Percentiles rank a stretch among this genome's conserved stretches.
Evolutionary conservation across 1,140 invertebrate genomes (phyloP).

Genomic region (Eufriesea mexicana): DNA sequence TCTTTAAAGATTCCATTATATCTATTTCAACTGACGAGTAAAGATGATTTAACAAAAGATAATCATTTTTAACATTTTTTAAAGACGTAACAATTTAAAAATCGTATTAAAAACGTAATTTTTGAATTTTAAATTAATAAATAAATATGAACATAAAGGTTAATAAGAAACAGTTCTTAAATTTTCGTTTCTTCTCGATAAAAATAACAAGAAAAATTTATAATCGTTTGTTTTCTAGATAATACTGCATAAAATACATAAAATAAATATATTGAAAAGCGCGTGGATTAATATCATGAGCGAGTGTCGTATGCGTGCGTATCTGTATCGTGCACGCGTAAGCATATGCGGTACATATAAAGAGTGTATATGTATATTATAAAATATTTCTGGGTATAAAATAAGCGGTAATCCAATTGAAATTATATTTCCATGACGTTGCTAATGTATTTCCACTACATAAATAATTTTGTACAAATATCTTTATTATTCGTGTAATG

Average conservation of each 20-base stretch:
- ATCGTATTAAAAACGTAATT: background rate
- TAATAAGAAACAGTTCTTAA: background rate
- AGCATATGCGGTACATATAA: background rate
- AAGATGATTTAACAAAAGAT: no score
- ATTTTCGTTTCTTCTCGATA: background rate
- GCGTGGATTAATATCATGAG: no score
- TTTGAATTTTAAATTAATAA: background rate
- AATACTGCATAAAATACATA: background rate
- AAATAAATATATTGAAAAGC: background rate
- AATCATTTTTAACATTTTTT: no score
- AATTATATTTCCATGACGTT: background rate
- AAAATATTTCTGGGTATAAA: slow-evolving; percentile 1
- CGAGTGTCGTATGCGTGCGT: background rate
- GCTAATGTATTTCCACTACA: slow-evolving; percentile 27
- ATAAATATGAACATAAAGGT: background rate
- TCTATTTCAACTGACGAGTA: background rate
- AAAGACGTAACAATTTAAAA: no score
- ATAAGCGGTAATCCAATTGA: background rate
- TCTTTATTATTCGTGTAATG: background rate
- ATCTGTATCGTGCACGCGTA: background rate
- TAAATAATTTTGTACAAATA: slow-evolving; percentile 25
- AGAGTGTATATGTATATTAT: background rate
- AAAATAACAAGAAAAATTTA: background rate
- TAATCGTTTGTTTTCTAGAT: background rate
- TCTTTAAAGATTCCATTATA: background rate